Percentiles rank a stretch among this genome's conserved stretches.
Conservation (phyloP, 2,797 vertebrate genomes). For the Tokudaia muenninki region DNA sequence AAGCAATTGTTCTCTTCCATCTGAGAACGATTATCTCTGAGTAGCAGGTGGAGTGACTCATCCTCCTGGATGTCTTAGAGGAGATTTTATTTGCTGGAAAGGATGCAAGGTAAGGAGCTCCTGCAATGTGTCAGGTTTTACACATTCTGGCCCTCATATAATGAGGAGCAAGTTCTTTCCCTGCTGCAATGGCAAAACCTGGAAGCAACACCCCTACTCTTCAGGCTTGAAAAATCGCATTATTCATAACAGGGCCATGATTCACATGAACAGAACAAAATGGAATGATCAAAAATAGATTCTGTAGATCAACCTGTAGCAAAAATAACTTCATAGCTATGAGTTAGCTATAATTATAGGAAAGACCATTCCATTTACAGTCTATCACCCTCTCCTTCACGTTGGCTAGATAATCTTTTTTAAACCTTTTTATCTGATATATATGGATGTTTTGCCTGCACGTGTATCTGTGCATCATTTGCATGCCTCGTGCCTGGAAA, state of each 20-base stretch:
- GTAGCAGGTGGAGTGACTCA: conserved; percentile 76
- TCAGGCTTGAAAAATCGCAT: conserved; percentile 67
- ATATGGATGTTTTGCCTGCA: background rate
- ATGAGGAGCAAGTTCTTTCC: conserved; percentile 70
- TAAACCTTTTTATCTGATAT: background rate
- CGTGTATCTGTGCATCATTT: background rate
- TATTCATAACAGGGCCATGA: conserved; percentile 75
- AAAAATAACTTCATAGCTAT: conserved; percentile 66
- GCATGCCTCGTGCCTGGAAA: background rate
- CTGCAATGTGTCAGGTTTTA: conserved; percentile 65
- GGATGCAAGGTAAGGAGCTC: background rate
- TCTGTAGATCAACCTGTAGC: conserved; percentile 64
- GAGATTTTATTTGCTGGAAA: conserved; percentile 50
- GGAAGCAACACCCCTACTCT: conserved; percentile 50
- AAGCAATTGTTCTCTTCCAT: conserved; percentile 70
- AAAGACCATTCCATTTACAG: conserved; percentile 25
- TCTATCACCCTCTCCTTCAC: conserved; percentile 37
- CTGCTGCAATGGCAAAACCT: conserved; percentile 66
- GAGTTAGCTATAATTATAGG: conserved; percentile 41
- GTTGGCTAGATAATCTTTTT: conserved; percentile 51
- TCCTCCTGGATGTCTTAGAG: conserved; percentile 48
- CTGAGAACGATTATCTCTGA: conserved; percentile 66
- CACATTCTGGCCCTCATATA: conserved; percentile 56
- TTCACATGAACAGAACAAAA: conserved; percentile 73
- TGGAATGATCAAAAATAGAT: conserved; percentile 79